Evolutionary conservation across 1,140 invertebrate genomes (phyloP), one percentile per base, ranked within the genome.

Genomic region (Penaeus indicus): DNA sequence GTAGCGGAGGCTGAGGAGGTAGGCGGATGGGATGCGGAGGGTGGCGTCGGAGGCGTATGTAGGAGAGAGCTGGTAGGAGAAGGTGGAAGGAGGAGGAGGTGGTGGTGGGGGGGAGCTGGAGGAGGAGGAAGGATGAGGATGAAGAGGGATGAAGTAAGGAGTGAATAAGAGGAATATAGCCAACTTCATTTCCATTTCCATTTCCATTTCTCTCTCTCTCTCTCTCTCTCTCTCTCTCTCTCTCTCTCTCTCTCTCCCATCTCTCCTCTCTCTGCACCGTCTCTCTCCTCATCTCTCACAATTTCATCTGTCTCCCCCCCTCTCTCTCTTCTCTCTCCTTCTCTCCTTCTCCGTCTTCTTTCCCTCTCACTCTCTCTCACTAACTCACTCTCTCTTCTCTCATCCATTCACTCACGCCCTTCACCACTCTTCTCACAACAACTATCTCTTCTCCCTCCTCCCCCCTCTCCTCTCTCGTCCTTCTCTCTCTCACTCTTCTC

Each of bases 201-300:
- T 72, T 32, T 72, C 22, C 32, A n/a, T 69, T 27, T 69, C 67
- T 69, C 67, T 69, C 67, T 69, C 67, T 69, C 64, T 67, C 64
- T 67, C 64, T 67, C 64, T 67, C 64, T 67, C 64, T 67, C 64
- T 67, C 64, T 67, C 64, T 67, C 64, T 67, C 64, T 67, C 64
- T 67, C 64, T 67, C 64, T 67, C 64, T 67, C 64, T 67, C 64
- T 19, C 67, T 13, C 10, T 69, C 27, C 67, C 8, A 2, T 69
- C 67, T 69, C 67, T 10, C 67, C 5, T 27, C 0, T 27, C 21
- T 27, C 67, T 13, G 0, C 13, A 22, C 2, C 4, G 3, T 7
- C 27, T 18, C 27, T 25, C 27, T 18, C 27, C 18, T 69, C 64
- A n/a, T 18, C 27, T 18, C 27, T 21, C 10, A 10, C 27, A 0